Evolutionary conservation across 2,797 vertebrate species (phyloP).

Genomic region (Galaxias olidus): DNA sequence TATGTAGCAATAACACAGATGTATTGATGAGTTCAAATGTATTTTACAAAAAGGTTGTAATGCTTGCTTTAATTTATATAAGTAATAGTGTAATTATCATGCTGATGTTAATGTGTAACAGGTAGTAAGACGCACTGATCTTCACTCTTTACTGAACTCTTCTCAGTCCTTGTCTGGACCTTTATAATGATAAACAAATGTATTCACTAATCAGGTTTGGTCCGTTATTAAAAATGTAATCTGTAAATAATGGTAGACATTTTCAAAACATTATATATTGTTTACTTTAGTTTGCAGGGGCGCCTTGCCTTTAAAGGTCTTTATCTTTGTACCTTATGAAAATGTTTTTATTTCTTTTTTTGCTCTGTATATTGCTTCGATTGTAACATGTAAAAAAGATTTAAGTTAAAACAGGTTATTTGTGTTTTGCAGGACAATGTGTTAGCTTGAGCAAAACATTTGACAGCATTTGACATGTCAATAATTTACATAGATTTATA

Average conservation of each 20-base stretch:
- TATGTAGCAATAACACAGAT: conserved; percentile 74
- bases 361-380: conserved; percentile 73
- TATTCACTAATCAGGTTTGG: conserved; percentile 40
- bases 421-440: conserved; percentile 55
- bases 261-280: conserved; percentile 45
- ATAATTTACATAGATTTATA: conserved; percentile 36
- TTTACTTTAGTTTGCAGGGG: conserved; percentile 38
- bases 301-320: conserved; percentile 36
- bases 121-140: conserved; percentile 78
- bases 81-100: conserved; percentile 32
- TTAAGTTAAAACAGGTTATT: conserved; percentile 58
- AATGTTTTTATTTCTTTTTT: conserved; percentile 49
- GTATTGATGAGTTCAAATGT: no score
- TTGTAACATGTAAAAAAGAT: conserved; percentile 68
- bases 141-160: conserved; percentile 55
- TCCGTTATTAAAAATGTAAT: conserved; percentile 48
- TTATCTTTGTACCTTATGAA: conserved; percentile 62
- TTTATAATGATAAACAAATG: conserved; percentile 28
- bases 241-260: conserved; percentile 57
- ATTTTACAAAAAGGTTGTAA: conserved; percentile 21
- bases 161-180: conserved; percentile 48
- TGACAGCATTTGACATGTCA: conserved; percentile 44
- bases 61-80: conserved; percentile 44
- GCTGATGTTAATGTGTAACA: conserved; percentile 46
- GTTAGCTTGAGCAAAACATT: conserved; percentile 37